phyloP scores from a whole-genome alignment of 2,888 invertebrate species.

The Aleiodes alternator region DNA sequence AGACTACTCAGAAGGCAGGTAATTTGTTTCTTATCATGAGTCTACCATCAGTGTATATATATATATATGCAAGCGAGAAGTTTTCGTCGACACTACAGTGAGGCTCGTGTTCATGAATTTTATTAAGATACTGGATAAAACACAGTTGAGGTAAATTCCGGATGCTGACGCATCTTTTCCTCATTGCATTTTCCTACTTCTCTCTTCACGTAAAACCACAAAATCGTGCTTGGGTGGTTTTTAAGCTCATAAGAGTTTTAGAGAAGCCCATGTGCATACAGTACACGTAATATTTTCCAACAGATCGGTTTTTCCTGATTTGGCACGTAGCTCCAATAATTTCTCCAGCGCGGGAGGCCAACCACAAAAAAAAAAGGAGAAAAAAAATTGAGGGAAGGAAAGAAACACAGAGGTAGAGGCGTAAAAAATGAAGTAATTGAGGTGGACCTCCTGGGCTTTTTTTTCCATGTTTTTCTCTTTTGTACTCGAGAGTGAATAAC shows the following conservation, averaged over 20 bases:
- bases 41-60: slow-evolving; percentile 61
- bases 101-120: slow-evolving; percentile 71
- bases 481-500: slow-evolving; percentile 5
- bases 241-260: slow-evolving; percentile 11
- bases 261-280: slow-evolving; percentile 20
- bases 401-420: neutral
- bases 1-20: slow-evolving; percentile 58
- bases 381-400: neutral
- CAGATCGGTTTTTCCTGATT: slow-evolving; percentile 42
- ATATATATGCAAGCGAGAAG: slow-evolving; percentile 55
- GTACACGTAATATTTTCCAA: slow-evolving; percentile 5
- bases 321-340: slow-evolving; percentile 42
- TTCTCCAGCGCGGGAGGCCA: neutral
- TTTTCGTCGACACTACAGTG: slow-evolving; percentile 62
- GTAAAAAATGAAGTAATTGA: slow-evolving; percentile 46
- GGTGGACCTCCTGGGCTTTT: slow-evolving; percentile 13
- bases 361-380: neutral
- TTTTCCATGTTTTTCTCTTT: no score
- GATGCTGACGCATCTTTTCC: slow-evolving; percentile 44
- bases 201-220: no score
- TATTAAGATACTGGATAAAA: slow-evolving; percentile 70
- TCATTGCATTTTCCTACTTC: neutral
- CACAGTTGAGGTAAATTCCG: slow-evolving; percentile 35
- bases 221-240: neutral
- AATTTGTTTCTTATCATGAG: slow-evolving; percentile 71